Base-by-base conservation (phyloP, 30 jellyfish, hydroid and myxozoan species). In the Aurelia aurita region DNA sequence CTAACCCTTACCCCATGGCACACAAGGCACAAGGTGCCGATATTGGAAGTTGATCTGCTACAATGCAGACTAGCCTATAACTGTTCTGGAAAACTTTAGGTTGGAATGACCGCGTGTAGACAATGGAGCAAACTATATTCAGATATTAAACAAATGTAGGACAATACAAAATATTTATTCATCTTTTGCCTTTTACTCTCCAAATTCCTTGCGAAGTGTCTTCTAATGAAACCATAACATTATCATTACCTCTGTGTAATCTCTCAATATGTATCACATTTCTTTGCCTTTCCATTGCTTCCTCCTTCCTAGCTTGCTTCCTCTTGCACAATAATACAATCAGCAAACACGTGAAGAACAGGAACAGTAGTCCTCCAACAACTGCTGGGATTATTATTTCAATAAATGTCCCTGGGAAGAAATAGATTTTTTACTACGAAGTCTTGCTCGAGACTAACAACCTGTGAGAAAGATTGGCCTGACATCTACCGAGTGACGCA, bases 361-460 rank as follows among this genome's bases (percentile, higher is more conserved):
- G 7, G 35, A 76, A n/a, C 54, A 76, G 35, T 11, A 76, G 20
- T 19, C 87, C 87, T 23, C 76, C 87, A 34, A 76, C 62, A 29
- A 76, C 87, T 12, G 77, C 34, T 1, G 87, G 87, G 9, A 76
- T 34, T 59, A 76, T 76, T 20, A 76, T 58, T 35, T 76, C 87
- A 5, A 32, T 61, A 22, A 57, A 58, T 35, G 87, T 76, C 2
- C 87, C 87, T 76, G 18, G 29, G 45, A 76, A 16, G 32, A n/a
- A 22, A 28, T 2, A 61, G n/a, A 21, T 5, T 6, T 58, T 5
- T 19, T 58, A 5, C 28, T 5, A 0, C 28, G 10, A 10, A 58
- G 1, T 11, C 12, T 57, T 57, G 68, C 68, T 1, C 0, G 68
- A 57, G 25, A 57, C 25, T 13, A 57, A 57, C 5, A 13, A 18